These are phyloP conservation scores for Magallana nippona DNA, from an alignment of 2,888 invertebrate genomes.

Conservation along the genomic window DNA sequence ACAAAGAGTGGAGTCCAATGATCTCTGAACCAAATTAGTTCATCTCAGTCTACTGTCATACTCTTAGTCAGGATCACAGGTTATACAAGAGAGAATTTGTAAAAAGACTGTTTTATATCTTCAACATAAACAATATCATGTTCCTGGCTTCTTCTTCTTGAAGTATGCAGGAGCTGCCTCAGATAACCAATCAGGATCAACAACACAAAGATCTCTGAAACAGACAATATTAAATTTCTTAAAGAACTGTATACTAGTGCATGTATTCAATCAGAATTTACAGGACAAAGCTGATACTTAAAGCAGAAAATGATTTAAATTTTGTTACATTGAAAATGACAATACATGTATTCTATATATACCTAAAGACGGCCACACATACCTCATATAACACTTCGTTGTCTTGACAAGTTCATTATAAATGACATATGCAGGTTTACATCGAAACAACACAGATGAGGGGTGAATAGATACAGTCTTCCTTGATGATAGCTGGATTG, in stretches of 20 bases:
- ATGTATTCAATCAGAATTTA: no score
- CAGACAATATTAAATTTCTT: conserved; percentile 17
- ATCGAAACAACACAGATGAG: conserved; percentile 87
- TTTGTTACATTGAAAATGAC: background rate
- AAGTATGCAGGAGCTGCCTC: conserved; percentile 82
- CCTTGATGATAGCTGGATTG: conserved; percentile 84
- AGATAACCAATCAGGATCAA: conserved; percentile 90
- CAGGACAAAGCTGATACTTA: no score
- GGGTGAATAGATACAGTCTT: conserved; percentile 91
- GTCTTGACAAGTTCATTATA: conserved; percentile 95
- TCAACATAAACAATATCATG: conserved; percentile 39
- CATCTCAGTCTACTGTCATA: no score
- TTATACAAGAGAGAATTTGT: background rate
- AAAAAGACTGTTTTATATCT: background rate
- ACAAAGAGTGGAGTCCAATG: no score
- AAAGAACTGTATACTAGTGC: no score
- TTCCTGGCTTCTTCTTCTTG: conserved; percentile 73
- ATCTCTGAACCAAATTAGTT: no score
- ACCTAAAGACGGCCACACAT: background rate
- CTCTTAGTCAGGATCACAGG: no score
- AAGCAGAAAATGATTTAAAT: no score
- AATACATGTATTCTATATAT: conserved; percentile 21
- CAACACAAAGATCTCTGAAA: conserved; percentile 85
- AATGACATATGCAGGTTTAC: conserved; percentile 87
- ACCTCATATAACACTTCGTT: conserved; percentile 88